Evolutionary conservation across 2,113 vertebrate genomes (phyloP).

Genomic region (Porphyrio hochstetteri): DNA sequence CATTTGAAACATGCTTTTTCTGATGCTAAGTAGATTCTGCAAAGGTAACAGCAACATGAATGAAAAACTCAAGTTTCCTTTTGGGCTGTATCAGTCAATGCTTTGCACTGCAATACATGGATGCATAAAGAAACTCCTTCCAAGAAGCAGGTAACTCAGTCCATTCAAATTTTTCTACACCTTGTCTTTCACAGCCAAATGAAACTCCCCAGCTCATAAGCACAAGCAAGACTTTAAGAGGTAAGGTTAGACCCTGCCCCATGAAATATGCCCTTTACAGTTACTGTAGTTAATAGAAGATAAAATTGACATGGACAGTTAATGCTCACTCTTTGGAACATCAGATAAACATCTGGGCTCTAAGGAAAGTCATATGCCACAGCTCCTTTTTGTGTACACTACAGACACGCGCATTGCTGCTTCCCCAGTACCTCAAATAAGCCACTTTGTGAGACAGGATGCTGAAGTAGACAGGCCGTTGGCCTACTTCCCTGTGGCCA

Average conservation of each 20-base stretch:
- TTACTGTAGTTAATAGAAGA: background rate
- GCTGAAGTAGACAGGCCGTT: constrained; percentile 8
- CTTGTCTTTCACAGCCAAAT: background rate
- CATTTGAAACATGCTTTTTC: background rate
- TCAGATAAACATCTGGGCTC: background rate
- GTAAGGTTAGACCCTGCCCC: background rate
- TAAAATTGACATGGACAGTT: background rate
- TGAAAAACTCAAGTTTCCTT: background rate
- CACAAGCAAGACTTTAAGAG: background rate
- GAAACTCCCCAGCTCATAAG: background rate
- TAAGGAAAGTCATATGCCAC: background rate
- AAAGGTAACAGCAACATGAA: background rate
- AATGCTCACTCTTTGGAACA: background rate
- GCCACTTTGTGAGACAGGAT: constrained; percentile 15
- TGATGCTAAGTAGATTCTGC: background rate
- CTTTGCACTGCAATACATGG: background rate
- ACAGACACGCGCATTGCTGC: background rate
- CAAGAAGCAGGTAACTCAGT: background rate
- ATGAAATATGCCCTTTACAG: background rate
- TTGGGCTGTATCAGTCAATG: background rate
- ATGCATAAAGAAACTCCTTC: background rate
- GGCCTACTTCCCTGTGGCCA: constrained; percentile 27
- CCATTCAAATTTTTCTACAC: background rate
- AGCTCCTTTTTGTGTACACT: background rate
- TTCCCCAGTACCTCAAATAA: background rate